Evolutionary conservation across 2,888 invertebrate genomes (phyloP).

Genomic region (Liodrosophila aerea): DNA sequence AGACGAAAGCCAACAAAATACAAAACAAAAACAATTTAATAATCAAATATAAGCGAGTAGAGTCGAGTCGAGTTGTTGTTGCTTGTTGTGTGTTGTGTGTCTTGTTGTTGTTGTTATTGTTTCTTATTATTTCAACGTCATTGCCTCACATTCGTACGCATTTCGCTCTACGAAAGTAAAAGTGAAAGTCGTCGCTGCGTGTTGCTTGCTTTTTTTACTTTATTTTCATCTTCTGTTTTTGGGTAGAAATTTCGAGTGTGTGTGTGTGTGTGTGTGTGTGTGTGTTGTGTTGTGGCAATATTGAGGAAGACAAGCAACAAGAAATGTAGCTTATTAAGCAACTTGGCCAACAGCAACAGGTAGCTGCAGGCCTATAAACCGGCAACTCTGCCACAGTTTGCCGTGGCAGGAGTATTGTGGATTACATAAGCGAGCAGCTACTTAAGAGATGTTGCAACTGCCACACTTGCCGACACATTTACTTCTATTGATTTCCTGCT

Average conservation of each 20-base stretch:
- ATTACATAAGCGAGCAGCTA: no score
- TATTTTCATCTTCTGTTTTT: constrained; percentile 5
- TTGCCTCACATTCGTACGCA: constrained; percentile 49
- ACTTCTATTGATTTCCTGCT: no score
- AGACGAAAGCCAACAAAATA: constrained; percentile 27
- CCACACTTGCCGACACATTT: no score
- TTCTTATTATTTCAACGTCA: constrained; percentile 27
- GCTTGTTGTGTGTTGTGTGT: background rate
- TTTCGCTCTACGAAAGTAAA: constrained; percentile 70
- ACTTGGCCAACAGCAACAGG: constrained; percentile 1
- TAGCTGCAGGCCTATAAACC: no score
- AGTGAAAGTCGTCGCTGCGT: constrained; percentile 70
- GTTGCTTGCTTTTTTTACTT: no score
- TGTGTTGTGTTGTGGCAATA: constrained; percentile 42
- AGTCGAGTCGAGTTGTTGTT: constrained; percentile 6
- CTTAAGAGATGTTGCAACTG: no score
- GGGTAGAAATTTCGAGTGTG: constrained; percentile 57
- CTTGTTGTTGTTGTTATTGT: constrained; percentile 21
- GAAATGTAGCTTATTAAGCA: no score
- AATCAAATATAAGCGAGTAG: constrained; percentile 32
- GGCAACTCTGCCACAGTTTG: no score
- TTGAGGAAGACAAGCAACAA: constrained; percentile 1
- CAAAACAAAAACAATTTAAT: constrained; percentile 41
- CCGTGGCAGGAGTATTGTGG: no score
- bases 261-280: constrained; percentile 13